Evolutionary conservation across 1,140 invertebrate species (phyloP).

Genomic region (Calosoma granatense): DNA sequence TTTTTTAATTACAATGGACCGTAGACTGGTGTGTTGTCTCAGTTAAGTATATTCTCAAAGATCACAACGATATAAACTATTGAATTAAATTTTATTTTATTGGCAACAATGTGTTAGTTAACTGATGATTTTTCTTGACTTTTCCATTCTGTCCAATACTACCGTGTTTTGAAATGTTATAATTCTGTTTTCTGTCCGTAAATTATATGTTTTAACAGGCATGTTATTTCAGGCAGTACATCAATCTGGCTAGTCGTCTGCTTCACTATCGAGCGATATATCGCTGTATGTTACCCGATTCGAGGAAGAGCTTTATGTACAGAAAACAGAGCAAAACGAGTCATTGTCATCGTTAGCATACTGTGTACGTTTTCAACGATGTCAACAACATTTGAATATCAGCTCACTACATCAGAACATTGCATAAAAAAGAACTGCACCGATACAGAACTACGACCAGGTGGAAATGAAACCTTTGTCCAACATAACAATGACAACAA

Average conservation of each 20-base stretch:
- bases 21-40: no score
- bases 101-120: no score
- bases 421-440: slow-evolving; percentile 11
- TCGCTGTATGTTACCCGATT: slow-evolving; percentile 67
- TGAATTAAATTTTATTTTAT: no score
- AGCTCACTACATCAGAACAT: slow-evolving; percentile 25
- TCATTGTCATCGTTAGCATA: slow-evolving; percentile 49
- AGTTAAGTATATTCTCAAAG: no score
- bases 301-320: slow-evolving; percentile 61
- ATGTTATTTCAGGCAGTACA: slow-evolving; percentile 48
- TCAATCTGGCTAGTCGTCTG: slow-evolving; percentile 69
- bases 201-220: no score
- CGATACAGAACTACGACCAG: not conserved
- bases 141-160: no score
- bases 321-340: slow-evolving; percentile 44
- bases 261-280: slow-evolving; percentile 69
- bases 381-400: slow-evolving; percentile 55
- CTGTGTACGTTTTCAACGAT: slow-evolving; percentile 53
- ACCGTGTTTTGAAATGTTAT: no score
- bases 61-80: no score
- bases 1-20: no score
- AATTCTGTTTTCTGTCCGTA: no score
- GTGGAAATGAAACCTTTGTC: no score
- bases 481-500: not conserved
- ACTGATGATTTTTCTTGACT: no score